Conservation (phyloP, 2,113 vertebrate species). For the Bothrops jararaca region DNA sequence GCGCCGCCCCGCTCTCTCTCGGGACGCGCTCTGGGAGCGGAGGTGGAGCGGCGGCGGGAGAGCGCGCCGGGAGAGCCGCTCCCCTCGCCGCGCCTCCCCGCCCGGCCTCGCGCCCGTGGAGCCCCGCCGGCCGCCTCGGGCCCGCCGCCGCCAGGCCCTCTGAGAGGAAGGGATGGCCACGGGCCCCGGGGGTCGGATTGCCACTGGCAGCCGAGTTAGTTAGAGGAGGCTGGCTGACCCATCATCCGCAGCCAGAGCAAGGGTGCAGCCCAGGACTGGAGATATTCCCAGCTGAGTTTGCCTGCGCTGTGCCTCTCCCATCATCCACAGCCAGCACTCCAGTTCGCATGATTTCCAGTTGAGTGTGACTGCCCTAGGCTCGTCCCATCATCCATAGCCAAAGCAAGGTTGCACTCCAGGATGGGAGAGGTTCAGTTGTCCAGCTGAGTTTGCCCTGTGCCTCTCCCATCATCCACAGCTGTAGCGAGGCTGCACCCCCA, state of each 20-base stretch:
- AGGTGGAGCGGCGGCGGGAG: not conserved
- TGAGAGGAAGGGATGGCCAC: not conserved
- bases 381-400: no score
- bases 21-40: slow-evolving; percentile 65
- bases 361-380: no score
- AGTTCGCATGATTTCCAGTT: no score
- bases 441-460: no score
- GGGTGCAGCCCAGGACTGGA: not conserved
- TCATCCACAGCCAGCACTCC: not conserved
- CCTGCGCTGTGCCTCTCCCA: not conserved
- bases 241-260: not conserved
- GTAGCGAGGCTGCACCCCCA: no score
- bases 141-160: not conserved
- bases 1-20: slow-evolving; percentile 31
- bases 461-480: no score
- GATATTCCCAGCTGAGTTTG: not conserved
- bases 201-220: not conserved
- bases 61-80: not conserved
- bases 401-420: no score
- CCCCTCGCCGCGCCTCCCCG: not conserved
- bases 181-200: no score
- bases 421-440: no score
- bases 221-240: no score
- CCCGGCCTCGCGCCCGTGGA: not conserved
- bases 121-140: not conserved